Base-by-base conservation (phyloP, 2,113 vertebrate species). In the human region DNA sequence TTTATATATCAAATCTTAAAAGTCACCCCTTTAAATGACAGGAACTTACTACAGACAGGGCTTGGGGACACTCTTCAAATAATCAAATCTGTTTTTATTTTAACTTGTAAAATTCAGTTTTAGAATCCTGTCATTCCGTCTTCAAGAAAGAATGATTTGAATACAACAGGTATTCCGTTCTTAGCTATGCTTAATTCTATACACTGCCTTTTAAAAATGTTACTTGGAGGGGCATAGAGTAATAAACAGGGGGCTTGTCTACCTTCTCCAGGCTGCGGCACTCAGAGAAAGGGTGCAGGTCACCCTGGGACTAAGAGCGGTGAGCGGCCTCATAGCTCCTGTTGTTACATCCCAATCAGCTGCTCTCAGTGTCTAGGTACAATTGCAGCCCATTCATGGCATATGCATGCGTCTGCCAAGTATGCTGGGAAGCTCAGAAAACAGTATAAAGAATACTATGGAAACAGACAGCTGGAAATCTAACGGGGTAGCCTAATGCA, bases 71-170 rank as follows among this genome's bases (percentile, higher is more conserved):
- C 50, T 82, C 82, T 90, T 96, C 89, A 94, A 89, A 25, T 90
- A 93, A 97, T 96, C 82, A 52, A 89, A 93, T 97, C 8, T 45
- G 48, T 96, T 97, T 97, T 98, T 94, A 96, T 93, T 96, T 86
- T 79, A 89, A 79, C 48, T 70, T 92, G 30, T 27, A 83, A 93
- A 86, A 80, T 68, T 80, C 38, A 23, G 38, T 48, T 90, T 57
- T 66, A 38, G 48, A 86, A 96, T 96, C 66, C 52, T 50, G 89
- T 61, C 16, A 50, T 8, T 95, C 85, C 96, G 94, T 73, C 38
- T 97, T 94, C 84, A 45, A 87, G 89, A 89, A 48, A 80, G 23
- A 79, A n/a, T 8, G 23, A 90, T 96, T 98, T 98, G 83, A 75
- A 66, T 89, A 86, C 50, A 95, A 68, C 2, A 79, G 43, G 22